phyloP scores from a whole-genome alignment of 2,888 invertebrate genomes.

The Drosophila buzzatii region DNA sequence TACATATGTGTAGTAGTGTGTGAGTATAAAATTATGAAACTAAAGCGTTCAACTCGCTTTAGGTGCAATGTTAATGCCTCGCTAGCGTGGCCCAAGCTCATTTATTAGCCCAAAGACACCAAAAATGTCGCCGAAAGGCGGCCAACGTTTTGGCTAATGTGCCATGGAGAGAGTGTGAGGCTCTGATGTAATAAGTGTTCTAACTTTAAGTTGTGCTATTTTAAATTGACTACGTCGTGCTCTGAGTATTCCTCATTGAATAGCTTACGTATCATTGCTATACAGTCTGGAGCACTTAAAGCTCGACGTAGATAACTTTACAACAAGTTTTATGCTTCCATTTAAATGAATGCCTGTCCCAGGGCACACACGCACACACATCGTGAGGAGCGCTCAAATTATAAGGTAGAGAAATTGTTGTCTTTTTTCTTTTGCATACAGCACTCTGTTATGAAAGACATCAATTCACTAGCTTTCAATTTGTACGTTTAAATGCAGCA shows the following conservation, averaged over 20 bases:
- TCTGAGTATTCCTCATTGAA: constrained; percentile 70
- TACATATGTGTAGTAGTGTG: constrained; percentile 16
- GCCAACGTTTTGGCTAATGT: background rate
- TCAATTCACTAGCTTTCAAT: constrained; percentile 72
- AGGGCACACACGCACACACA: background rate
- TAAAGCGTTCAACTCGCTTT: constrained; percentile 55
- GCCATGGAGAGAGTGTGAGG: background rate
- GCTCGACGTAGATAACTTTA: constrained; percentile 9
- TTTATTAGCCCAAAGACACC: constrained; percentile 55
- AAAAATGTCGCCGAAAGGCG: constrained; percentile 49
- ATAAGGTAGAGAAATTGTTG: constrained; percentile 51
- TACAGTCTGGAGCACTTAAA: constrained; percentile 62
- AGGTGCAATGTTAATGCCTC: constrained; percentile 61
- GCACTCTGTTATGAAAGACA: constrained; percentile 46
- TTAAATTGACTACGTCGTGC: constrained; percentile 18
- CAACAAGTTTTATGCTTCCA: background rate
- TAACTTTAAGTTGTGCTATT: background rate
- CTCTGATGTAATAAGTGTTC: background rate
- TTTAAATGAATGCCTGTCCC: background rate
- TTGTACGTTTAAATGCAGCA: constrained; percentile 60
- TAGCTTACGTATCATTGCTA: constrained; percentile 48
- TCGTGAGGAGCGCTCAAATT: constrained; percentile 36
- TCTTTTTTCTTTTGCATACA: constrained; percentile 10
- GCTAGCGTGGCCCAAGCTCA: constrained; percentile 67
- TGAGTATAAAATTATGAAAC: constrained; percentile 59